Percentiles rank a stretch among this genome's conserved stretches.
Evolutionary conservation across 2,888 invertebrate genomes (phyloP).

Genomic region (Nowickia ferox): DNA sequence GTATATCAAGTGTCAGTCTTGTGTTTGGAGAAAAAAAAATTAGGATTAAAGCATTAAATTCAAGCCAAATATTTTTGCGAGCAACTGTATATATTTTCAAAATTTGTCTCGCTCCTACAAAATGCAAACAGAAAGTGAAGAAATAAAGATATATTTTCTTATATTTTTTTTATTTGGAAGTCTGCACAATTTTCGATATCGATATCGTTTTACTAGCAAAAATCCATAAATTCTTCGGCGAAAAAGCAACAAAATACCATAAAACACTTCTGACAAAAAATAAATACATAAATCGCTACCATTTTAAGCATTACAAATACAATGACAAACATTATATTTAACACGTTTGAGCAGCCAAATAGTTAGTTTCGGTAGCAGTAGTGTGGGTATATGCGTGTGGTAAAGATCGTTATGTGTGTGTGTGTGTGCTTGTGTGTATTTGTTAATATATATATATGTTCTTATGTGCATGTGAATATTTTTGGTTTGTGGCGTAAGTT

Average conservation of each 20-base stretch:
- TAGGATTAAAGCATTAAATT: no score
- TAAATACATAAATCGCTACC: conserved; percentile 69
- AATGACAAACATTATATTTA: conserved; percentile 16
- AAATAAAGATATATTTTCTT: background rate
- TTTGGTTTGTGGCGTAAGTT: conserved; percentile 45
- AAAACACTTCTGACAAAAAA: conserved; percentile 71
- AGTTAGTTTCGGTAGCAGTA: conserved; percentile 20
- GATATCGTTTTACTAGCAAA: conserved; percentile 61
- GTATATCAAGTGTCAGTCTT: no score
- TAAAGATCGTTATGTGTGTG: background rate
- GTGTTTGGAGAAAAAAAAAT: no score
- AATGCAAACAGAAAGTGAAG: background rate
- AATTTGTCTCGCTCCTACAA: conserved; percentile 17
- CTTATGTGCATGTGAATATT: background rate
- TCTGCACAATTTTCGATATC: conserved; percentile 65
- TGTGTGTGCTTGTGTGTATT: background rate
- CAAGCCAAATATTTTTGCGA: no score
- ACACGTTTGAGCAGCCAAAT: conserved; percentile 38
- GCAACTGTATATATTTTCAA: conserved; percentile 20
- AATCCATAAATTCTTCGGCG: conserved; percentile 64
- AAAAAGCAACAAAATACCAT: conserved; percentile 66
- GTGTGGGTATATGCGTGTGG: conserved; percentile 2
- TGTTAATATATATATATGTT: background rate
- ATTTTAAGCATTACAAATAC: conserved; percentile 55
- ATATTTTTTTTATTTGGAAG: conserved; percentile 13